A percentile compares a stretch with the other conserved stretches of the same genome.
Conservation (phyloP, 1,140 invertebrate genomes). For the Maniola jurtina region DNA sequence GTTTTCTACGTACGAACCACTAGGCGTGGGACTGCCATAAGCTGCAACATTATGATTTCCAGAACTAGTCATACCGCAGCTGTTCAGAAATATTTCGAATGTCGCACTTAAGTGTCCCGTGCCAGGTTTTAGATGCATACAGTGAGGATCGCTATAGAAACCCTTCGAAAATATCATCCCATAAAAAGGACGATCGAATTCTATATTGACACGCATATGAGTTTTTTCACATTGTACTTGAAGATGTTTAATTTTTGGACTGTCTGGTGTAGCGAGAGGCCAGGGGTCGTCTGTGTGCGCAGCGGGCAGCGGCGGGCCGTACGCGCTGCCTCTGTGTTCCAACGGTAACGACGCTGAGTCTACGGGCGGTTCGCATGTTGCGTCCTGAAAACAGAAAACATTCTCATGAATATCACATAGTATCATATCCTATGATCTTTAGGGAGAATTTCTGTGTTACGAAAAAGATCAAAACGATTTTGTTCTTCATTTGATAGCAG, state of each 20-base stretch:
- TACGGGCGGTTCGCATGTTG: constrained; percentile 85
- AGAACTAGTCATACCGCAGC: constrained; percentile 93
- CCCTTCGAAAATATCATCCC: constrained; percentile 97
- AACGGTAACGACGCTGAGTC: constrained; percentile 89
- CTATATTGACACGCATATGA: constrained; percentile 95
- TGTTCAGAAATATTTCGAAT: constrained; percentile 94
- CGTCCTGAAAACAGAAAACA: constrained; percentile 81
- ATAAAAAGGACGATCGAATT: constrained; percentile 96
- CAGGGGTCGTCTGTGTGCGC: constrained; percentile 86
- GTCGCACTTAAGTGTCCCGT: constrained; percentile 93
- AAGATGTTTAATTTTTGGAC: constrained; percentile 93
- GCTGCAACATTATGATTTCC: constrained; percentile 90
- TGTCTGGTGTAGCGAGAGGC: constrained; percentile 90
- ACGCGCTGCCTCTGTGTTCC: constrained; percentile 85
- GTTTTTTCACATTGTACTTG: constrained; percentile 98
- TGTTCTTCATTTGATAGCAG: not conserved
- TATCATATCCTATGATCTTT: too few relatives aligned
- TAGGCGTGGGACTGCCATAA: constrained; percentile 90
- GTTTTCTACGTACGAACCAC: constrained; percentile 95
- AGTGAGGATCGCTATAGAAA: constrained; percentile 77
- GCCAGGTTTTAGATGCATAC: constrained; percentile 93
- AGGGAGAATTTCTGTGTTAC: too few relatives aligned
- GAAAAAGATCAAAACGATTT: too few relatives aligned
- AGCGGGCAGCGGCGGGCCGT: constrained; percentile 84
- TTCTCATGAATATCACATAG: not conserved